Percentiles rank a stretch among this genome's conserved stretches.
These are phyloP conservation scores for Actenoides lindsayi DNA, from an alignment of 2,113 vertebrate genomes.

Conservation along the genomic window DNA sequence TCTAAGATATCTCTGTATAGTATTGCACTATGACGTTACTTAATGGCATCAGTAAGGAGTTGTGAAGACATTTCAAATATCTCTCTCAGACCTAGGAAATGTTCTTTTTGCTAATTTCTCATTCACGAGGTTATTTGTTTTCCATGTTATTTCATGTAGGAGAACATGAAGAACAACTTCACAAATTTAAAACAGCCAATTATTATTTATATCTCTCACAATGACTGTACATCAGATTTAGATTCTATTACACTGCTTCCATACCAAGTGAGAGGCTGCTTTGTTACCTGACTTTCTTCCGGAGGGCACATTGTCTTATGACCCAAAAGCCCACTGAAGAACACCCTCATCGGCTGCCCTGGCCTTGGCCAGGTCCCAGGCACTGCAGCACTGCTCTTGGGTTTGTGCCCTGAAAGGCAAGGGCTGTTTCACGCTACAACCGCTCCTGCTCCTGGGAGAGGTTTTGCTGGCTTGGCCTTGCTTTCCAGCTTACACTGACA, in stretches of 20 bases:
- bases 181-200: not conserved
- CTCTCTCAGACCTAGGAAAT: not conserved
- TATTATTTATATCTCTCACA: not conserved
- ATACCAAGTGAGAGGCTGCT: not conserved
- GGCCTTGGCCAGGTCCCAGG: not conserved
- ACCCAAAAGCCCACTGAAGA: not conserved
- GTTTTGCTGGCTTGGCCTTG: not conserved
- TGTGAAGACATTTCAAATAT: not conserved
- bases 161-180: not conserved
- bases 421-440: not conserved
- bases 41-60: not conserved
- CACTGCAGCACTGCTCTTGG: not conserved
- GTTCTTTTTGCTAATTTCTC: not conserved
- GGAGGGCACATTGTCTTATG: not conserved
- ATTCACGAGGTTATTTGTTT: not conserved
- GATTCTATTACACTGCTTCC: not conserved
- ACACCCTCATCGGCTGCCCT: not conserved
- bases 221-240: not conserved
- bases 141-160: not conserved
- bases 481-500: slow-evolving; percentile 3
- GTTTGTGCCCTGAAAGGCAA: not conserved
- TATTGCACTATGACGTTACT: not conserved
- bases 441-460: not conserved
- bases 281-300: not conserved
- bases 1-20: not conserved